These are phyloP conservation scores for Capra hircus DNA, from an alignment of 2,113 vertebrate species.

Conservation along the genomic window DNA sequence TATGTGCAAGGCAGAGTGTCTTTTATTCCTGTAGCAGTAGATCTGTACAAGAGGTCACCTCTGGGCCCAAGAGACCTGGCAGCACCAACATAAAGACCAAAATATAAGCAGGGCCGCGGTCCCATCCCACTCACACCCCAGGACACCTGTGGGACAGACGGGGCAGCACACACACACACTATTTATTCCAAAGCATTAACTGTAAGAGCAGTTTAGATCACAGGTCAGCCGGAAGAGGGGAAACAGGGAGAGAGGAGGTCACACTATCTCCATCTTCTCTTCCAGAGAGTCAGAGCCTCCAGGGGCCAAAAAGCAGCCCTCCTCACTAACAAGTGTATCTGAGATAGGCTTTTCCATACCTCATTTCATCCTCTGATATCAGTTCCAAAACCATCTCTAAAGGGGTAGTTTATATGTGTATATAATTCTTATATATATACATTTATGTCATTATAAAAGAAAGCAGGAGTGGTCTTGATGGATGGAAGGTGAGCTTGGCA, in stretches of 20 bases:
- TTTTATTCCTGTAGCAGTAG: neutral
- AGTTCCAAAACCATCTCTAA: conserved; percentile 65
- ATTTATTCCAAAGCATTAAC: conserved; percentile 59
- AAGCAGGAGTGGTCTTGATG: conserved; percentile 52
- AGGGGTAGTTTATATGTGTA: conserved; percentile 60
- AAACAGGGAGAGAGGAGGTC: conserved; percentile 24
- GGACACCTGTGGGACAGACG: neutral
- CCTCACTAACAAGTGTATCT: neutral
- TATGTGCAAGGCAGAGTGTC: conserved; percentile 22
- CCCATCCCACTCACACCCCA: neutral
- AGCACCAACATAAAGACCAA: conserved; percentile 34
- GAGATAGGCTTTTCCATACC: conserved; percentile 7
- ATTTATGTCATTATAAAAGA: conserved; percentile 69
- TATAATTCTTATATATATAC: conserved; percentile 73
- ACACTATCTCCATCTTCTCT: conserved; percentile 47
- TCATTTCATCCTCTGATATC: conserved; percentile 61
- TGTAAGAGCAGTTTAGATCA: conserved; percentile 53
- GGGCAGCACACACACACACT: neutral
- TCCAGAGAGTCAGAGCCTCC: conserved; percentile 36
- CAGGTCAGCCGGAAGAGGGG: conserved; percentile 67
- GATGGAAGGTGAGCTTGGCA: neutral
- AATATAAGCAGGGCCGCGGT: neutral
- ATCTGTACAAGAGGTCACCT: conserved; percentile 21
- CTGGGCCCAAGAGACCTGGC: conserved; percentile 31
- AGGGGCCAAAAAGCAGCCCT: neutral